Evolutionary conservation across 1,140 invertebrate genomes (phyloP).

Genomic region (Holcopasites calliopsidis): DNA sequence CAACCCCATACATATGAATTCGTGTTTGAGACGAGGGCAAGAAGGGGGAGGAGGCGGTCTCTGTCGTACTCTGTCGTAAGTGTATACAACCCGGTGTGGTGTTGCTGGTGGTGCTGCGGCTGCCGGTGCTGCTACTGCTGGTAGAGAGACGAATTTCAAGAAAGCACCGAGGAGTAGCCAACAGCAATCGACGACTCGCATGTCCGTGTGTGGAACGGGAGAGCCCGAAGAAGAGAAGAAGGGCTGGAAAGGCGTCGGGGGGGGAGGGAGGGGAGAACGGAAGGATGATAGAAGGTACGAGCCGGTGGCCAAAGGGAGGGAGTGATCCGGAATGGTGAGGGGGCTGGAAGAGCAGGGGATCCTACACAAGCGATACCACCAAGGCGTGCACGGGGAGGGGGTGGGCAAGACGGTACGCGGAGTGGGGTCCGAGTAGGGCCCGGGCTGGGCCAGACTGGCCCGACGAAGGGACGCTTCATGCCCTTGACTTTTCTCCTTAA

Average conservation of each 20-base stretch:
- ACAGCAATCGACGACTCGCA: not conserved
- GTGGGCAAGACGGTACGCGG: conserved; percentile 11
- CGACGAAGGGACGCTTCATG: conserved; percentile 64
- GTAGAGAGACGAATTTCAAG: conserved; percentile 68
- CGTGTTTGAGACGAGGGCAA: conserved; percentile 46
- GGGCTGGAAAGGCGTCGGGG: conserved; percentile 23
- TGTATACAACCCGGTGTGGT: conserved; percentile 29
- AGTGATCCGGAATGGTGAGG: conserved; percentile 22
- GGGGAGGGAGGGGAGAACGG: conserved; percentile 27
- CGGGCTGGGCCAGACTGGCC: conserved; percentile 33
- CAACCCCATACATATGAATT: conserved; percentile 78
- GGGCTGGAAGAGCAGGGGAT: conserved; percentile 25
- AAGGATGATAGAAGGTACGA: conserved; percentile 48
- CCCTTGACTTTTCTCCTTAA: conserved; percentile 66
- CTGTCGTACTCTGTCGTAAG: conserved; percentile 37
- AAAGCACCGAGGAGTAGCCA: conserved; percentile 50
- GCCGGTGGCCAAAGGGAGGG: conserved; percentile 33
- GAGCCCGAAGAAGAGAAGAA: conserved; percentile 34
- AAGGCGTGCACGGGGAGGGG: conserved; percentile 10
- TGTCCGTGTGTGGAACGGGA: conserved; percentile 28
- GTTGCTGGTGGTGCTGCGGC: not conserved
- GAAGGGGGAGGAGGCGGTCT: conserved; percentile 35
- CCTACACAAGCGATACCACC: not conserved
- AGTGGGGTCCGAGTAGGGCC: conserved; percentile 48
- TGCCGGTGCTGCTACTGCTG: conserved; percentile 31